phyloP scores from a whole-genome alignment of 2,797 vertebrate species.

The Petrocephalus schoutedeni region DNA sequence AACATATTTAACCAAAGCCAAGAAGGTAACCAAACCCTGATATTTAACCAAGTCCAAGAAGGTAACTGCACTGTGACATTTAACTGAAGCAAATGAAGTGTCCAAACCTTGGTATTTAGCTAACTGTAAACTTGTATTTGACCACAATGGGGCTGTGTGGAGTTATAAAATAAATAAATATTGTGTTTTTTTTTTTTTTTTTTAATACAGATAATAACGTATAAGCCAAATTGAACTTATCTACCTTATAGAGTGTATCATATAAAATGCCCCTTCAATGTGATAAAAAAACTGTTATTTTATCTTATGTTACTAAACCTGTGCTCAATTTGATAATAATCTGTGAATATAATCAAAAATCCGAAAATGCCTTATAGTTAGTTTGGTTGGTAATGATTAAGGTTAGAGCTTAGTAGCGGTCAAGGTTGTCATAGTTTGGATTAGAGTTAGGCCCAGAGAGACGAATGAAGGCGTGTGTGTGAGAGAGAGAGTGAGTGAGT shows the following conservation, averaged over 20 bases:
- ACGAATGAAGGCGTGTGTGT: not conserved
- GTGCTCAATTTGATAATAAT: not conserved
- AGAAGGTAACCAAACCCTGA: conserved; percentile 25
- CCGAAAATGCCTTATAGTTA: not conserved
- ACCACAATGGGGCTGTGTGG: not conserved
- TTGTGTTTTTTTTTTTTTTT: not conserved
- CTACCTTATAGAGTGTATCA: not conserved
- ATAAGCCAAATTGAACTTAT: not conserved
- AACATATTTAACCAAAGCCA: conserved; percentile 31
- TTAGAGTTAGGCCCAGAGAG: not conserved
- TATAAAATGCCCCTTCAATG: not conserved
- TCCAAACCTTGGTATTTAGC: not conserved
- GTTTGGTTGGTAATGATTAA: not conserved
- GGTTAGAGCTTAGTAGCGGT: not conserved
- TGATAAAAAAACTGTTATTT: not conserved
- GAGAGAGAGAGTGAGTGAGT: too few relatives aligned
- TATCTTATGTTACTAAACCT: not conserved
- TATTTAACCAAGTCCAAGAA: not conserved
- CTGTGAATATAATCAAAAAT: not conserved
- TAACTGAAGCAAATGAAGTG: not conserved
- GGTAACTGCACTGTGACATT: conserved; percentile 17
- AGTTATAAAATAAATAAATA: not conserved
- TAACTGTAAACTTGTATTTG: not conserved
- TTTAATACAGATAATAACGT: not conserved
- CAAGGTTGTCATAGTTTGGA: not conserved